Conservation (phyloP, 2,797 vertebrate genomes). For the Spinibarbus caldwelli region DNA sequence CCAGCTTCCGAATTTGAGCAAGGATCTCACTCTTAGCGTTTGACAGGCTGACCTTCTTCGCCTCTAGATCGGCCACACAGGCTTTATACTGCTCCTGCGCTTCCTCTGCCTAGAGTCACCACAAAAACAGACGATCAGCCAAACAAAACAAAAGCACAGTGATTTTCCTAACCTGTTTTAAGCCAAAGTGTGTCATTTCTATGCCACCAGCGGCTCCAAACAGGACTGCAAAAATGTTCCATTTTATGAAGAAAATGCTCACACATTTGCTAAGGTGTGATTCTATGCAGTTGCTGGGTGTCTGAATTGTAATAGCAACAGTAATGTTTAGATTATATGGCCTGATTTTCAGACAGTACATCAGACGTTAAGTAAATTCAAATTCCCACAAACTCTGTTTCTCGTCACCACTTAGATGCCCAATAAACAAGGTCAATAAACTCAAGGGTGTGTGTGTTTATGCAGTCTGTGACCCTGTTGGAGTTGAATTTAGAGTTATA, state of each 20-base stretch:
- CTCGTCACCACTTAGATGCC: slow-evolving; percentile 5
- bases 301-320: background rate
- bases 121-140: slow-evolving; percentile 19
- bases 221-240: background rate
- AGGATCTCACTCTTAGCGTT: slow-evolving; percentile 83
- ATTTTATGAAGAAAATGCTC: background rate
- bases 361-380: background rate
- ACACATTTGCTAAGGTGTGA: background rate
- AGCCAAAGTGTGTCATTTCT: background rate
- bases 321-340: background rate
- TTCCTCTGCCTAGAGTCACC: slow-evolving; percentile 80
- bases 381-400: slow-evolving; percentile 22
- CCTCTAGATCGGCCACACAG: slow-evolving; percentile 80
- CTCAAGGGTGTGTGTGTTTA: slow-evolving; percentile 9
- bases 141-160: background rate
- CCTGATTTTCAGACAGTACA: slow-evolving; percentile 2
- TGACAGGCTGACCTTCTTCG: slow-evolving; percentile 77
- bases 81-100: slow-evolving; percentile 83
- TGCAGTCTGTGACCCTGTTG: slow-evolving; percentile 1
- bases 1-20: slow-evolving; percentile 82
- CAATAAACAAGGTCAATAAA: slow-evolving; percentile 27
- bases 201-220: background rate
- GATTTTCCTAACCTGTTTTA: background rate
- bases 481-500: slow-evolving; percentile 18
- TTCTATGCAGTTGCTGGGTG: background rate